phyloP scores from a whole-genome alignment of 2,888 invertebrate genomes.

The Drosophila eohydei region DNA sequence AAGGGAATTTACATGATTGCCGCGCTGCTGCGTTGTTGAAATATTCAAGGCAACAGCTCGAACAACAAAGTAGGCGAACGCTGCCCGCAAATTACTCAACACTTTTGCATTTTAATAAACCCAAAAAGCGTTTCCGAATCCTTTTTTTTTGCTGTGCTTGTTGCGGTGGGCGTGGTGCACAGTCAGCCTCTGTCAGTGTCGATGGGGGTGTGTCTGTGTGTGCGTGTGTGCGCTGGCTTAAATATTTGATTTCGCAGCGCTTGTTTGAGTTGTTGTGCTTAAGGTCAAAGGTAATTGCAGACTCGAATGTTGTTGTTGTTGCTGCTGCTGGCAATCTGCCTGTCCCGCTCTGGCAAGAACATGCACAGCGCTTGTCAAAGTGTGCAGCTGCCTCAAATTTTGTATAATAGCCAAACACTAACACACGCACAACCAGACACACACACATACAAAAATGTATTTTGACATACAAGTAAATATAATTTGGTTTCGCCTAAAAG shows the following conservation, averaged over 20 bases:
- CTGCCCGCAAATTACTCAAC: slow-evolving; percentile 63
- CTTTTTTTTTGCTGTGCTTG: background rate
- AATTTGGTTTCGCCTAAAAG: slow-evolving; percentile 65
- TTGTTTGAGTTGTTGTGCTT: slow-evolving; percentile 28
- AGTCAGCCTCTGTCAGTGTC: no score
- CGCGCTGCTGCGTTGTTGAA: slow-evolving; percentile 33
- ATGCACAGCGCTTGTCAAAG: slow-evolving; percentile 26
- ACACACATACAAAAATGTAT: slow-evolving; percentile 16
- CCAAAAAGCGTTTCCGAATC: slow-evolving; percentile 36
- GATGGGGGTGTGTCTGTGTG: background rate
- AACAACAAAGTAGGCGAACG: background rate
- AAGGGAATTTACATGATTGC: slow-evolving; percentile 55
- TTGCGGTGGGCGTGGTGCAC: slow-evolving; percentile 27
- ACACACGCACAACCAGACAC: slow-evolving; percentile 11
- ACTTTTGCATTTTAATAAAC: slow-evolving; percentile 56
- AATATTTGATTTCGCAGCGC: slow-evolving; percentile 55
- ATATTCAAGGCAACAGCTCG: slow-evolving; percentile 40
- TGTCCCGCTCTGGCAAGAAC: background rate
- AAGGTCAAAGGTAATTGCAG: slow-evolving; percentile 62
- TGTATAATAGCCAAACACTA: slow-evolving; percentile 33
- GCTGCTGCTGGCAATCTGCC: background rate
- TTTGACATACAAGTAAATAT: slow-evolving; percentile 71
- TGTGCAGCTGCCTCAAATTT: slow-evolving; percentile 33
- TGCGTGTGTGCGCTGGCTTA: slow-evolving; percentile 30
- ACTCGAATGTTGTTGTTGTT: slow-evolving; percentile 12